Evolutionary conservation across 2,888 invertebrate genomes (phyloP).

Genomic region (Mythimna ferrago): DNA sequence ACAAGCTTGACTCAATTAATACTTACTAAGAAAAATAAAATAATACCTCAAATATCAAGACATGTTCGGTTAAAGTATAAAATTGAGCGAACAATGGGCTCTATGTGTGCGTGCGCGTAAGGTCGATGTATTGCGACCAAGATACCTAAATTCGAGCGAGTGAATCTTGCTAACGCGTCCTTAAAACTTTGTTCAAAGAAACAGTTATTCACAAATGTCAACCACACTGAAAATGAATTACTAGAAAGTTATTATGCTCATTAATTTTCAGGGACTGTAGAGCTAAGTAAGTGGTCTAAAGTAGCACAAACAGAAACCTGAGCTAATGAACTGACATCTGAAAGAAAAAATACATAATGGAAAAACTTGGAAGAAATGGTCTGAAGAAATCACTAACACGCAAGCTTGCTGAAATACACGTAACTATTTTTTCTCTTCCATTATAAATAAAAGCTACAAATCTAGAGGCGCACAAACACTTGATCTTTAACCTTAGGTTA

Average conservation of each 20-base stretch:
- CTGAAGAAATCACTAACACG: constrained; percentile 6
- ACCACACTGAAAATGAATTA: neutral
- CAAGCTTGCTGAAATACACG: constrained; percentile 10
- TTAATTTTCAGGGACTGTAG: neutral
- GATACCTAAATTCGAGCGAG: too few species aligned
- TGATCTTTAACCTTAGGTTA: constrained; percentile 35
- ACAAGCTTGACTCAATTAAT: too few species aligned
- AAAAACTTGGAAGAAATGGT: neutral
- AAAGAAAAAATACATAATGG: constrained; percentile 8
- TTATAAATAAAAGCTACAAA: constrained; percentile 45
- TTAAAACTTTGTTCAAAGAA: neutral
- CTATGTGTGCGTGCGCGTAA: too few species aligned
- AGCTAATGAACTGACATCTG: neutral
- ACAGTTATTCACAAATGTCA: neutral
- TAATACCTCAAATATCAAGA: too few species aligned
- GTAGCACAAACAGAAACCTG: neutral
- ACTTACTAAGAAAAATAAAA: too few species aligned
- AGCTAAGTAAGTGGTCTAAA: too few species aligned
- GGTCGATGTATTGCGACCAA: too few species aligned
- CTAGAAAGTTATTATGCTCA: neutral
- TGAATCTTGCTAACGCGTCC: too few species aligned
- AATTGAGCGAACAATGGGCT: too few species aligned
- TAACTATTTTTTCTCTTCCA: constrained; percentile 3
- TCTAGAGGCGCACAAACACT: constrained; percentile 35
- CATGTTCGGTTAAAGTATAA: too few species aligned